phyloP scores from a whole-genome alignment of 2,888 invertebrate genomes.

The Orthosia incerta region DNA sequence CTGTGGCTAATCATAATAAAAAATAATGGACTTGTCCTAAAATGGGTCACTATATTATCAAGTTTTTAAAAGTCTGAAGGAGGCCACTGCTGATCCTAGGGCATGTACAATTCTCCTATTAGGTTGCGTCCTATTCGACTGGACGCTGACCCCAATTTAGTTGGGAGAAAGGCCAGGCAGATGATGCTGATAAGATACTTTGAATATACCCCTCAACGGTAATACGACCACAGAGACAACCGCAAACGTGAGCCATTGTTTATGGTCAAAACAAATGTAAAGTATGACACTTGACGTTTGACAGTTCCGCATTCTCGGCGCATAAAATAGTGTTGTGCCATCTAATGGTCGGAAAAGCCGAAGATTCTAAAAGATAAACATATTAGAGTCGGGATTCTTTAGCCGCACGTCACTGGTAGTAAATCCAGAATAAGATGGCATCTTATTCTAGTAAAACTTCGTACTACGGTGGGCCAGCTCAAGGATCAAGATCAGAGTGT shows the following conservation, averaged over 20 bases:
- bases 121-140: not conserved
- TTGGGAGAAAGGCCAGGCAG: not conserved
- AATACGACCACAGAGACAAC: slow-evolving; percentile 21
- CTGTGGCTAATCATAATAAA: not conserved
- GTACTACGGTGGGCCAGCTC: not conserved
- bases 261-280: slow-evolving; percentile 29
- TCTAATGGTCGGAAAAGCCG: not conserved
- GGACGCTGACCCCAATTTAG: not conserved
- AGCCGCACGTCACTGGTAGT: not conserved
- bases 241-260: slow-evolving; percentile 24
- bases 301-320: slow-evolving; percentile 48
- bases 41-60: not conserved
- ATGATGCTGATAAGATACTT: not conserved
- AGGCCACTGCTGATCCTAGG: not conserved
- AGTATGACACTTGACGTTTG: slow-evolving; percentile 33
- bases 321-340: slow-evolving; percentile 22
- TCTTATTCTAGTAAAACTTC: not conserved
- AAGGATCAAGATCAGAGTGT: not conserved
- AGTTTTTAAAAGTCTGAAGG: not conserved
- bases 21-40: not conserved
- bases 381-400: not conserved
- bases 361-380: not conserved
- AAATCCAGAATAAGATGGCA: not conserved
- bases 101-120: not conserved
- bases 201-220: not conserved